phyloP scores from a whole-genome alignment of 64 coral and sea anemone genomes.

The Montipora efflorescens region DNA sequence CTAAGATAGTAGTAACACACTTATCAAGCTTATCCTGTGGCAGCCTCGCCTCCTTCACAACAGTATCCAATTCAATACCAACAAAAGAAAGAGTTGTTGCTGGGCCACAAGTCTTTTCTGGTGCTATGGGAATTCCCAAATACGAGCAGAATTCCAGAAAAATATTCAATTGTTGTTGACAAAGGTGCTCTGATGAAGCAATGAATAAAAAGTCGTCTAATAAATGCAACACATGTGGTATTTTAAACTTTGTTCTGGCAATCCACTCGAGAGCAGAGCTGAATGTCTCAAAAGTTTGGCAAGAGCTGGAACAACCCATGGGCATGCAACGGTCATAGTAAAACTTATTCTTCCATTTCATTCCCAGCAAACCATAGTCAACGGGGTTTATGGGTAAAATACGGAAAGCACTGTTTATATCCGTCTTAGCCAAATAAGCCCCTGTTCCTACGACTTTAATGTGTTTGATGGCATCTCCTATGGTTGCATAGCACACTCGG shows the following conservation, averaged over 20 bases:
- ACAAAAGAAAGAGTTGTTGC: constrained; percentile 10
- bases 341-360: background rate
- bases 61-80: constrained; percentile 27
- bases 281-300: background rate
- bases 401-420: background rate
- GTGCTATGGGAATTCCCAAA: background rate
- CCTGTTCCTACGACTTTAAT: background rate
- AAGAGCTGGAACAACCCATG: background rate
- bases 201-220: constrained; percentile 38
- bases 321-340: background rate
- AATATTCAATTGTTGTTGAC: constrained; percentile 21
- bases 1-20: background rate
- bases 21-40: background rate
- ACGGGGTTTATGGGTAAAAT: background rate
- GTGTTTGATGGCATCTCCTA: background rate
- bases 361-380: background rate
- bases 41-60: constrained; percentile 11
- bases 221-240: constrained; percentile 17
- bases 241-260: constrained; percentile 23
- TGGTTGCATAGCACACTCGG: background rate
- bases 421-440: background rate
- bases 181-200: constrained; percentile 19
- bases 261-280: constrained; percentile 32
- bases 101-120: background rate
- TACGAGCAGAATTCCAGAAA: constrained; percentile 6